phyloP scores from a whole-genome alignment of 2,888 invertebrate species.

The Thelaira solivaga region DNA sequence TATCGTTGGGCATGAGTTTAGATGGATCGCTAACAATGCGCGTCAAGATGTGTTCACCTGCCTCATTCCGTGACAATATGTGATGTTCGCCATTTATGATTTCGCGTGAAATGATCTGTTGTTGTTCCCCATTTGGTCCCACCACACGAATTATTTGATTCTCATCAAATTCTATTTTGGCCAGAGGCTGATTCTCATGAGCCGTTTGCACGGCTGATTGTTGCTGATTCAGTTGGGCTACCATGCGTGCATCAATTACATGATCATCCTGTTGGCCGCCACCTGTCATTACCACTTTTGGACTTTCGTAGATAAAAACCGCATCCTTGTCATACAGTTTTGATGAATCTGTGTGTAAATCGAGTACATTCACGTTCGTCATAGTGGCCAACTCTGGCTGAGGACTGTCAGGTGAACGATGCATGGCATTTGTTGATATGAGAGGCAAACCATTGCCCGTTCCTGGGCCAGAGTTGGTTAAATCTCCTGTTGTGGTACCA shows the following conservation, averaged over 20 bases:
- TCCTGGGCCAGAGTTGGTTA: slow-evolving; percentile 68
- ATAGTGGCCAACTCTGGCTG: slow-evolving; percentile 90
- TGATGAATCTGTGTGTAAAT: slow-evolving; percentile 78
- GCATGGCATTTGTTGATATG: slow-evolving; percentile 73
- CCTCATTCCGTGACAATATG: slow-evolving; percentile 77
- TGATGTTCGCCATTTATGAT: slow-evolving; percentile 77
- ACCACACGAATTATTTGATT: slow-evolving; percentile 77
- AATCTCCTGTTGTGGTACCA: slow-evolving; percentile 66
- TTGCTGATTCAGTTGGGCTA: slow-evolving; percentile 72
- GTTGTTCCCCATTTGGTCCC: slow-evolving; percentile 77
- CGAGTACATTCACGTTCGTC: slow-evolving; percentile 91
- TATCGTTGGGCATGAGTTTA: slow-evolving; percentile 75
- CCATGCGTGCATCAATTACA: slow-evolving; percentile 76
- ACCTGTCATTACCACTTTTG: slow-evolving; percentile 74
- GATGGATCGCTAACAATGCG: slow-evolving; percentile 77
- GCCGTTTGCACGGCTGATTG: slow-evolving; percentile 65
- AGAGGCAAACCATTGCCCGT: slow-evolving; percentile 74
- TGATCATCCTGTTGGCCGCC: slow-evolving; percentile 70
- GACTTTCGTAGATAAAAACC: slow-evolving; percentile 76
- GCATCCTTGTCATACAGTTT: slow-evolving; percentile 77
- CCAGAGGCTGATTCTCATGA: slow-evolving; percentile 73
- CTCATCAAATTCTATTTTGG: slow-evolving; percentile 77
- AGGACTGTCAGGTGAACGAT: slow-evolving; percentile 80
- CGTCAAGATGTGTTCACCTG: slow-evolving; percentile 77
- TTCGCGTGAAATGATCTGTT: slow-evolving; percentile 77